A percentile compares a stretch with the other conserved stretches of the same genome.
phyloP scores from a whole-genome alignment of 2,113 vertebrate genomes.

The Zosterops pallidus region DNA sequence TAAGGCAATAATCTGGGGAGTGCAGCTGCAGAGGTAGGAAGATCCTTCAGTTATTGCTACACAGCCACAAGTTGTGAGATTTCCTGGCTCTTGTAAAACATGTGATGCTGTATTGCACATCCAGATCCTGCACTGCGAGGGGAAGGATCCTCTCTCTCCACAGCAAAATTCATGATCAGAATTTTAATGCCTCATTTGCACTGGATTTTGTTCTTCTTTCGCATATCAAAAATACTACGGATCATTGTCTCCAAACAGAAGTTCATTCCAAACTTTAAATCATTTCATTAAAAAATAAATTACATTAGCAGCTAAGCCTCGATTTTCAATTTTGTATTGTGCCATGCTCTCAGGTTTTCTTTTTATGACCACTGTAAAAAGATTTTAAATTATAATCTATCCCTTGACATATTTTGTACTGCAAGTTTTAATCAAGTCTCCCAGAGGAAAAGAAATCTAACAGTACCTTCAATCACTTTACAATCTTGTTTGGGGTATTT shows the following conservation, averaged over 20 bases:
- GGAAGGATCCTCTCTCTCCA: neutral
- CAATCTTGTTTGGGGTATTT: conserved; percentile 12
- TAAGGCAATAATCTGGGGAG: neutral
- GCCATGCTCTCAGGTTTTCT: conserved; percentile 44
- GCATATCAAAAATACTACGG: conserved; percentile 20
- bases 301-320: conserved; percentile 43
- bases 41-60: neutral
- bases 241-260: conserved; percentile 63
- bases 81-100: neutral
- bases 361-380: conserved; percentile 46
- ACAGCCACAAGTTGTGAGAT: neutral
- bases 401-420: conserved; percentile 32
- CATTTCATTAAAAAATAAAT: conserved; percentile 67
- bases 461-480: conserved; percentile 23
- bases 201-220: neutral
- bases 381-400: conserved; percentile 62
- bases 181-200: conserved; percentile 9
- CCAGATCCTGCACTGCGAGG: neutral
- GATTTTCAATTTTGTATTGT: conserved; percentile 48
- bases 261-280: conserved; percentile 60
- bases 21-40: neutral
- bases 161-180: neutral
- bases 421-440: conserved; percentile 55
- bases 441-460: conserved; percentile 42
- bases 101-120: neutral